phyloP scores from a whole-genome alignment of 2,888 invertebrate species.

The Drosophila subsilvestris region DNA sequence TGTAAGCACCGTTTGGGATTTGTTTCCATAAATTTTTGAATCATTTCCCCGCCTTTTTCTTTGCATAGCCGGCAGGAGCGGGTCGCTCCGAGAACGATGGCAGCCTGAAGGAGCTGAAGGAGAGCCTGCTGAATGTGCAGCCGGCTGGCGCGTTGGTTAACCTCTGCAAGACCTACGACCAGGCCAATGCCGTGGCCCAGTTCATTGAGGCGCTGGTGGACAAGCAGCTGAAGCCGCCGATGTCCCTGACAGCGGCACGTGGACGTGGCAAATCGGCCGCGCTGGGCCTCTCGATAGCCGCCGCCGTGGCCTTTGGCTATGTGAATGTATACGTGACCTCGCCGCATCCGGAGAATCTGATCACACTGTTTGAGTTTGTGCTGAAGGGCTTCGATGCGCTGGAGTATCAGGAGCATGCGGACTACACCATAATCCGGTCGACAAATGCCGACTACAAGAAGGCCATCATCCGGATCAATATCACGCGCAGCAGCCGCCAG shows the following conservation, averaged over 20 bases:
- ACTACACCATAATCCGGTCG: conserved; percentile 97
- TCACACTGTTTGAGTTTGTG: conserved; percentile 98
- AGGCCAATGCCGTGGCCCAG: conserved; percentile 95
- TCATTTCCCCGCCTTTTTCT: not conserved
- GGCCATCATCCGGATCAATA: conserved; percentile 96
- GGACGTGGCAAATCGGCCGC: conserved; percentile 99
- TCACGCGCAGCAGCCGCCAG: conserved; percentile 95
- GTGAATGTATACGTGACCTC: conserved; percentile 98
- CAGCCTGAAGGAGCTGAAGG: conserved; percentile 90
- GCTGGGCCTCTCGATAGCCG: conserved; percentile 95
- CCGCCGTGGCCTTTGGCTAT: conserved; percentile 91
- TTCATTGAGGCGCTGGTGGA: conserved; percentile 98
- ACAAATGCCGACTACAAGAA: conserved; percentile 98
- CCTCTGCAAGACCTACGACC: conserved; percentile 96
- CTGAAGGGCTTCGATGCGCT: conserved; percentile 97
- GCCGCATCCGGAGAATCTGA: conserved; percentile 98
- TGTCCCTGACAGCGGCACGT: conserved; percentile 97
- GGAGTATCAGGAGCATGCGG: conserved; percentile 97
- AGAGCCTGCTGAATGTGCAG: conserved; percentile 94
- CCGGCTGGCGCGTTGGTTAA: conserved; percentile 95
- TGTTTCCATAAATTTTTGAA: not conserved
- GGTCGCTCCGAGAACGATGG: conserved; percentile 84
- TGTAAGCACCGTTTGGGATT: conserved; percentile 55
- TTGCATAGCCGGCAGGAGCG: conserved; percentile 72
- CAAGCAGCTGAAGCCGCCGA: conserved; percentile 93